Evolutionary conservation across 1,140 invertebrate species (phyloP), one percentile per base, ranked within the genome.

Genomic region (Condylostylus longicornis): DNA sequence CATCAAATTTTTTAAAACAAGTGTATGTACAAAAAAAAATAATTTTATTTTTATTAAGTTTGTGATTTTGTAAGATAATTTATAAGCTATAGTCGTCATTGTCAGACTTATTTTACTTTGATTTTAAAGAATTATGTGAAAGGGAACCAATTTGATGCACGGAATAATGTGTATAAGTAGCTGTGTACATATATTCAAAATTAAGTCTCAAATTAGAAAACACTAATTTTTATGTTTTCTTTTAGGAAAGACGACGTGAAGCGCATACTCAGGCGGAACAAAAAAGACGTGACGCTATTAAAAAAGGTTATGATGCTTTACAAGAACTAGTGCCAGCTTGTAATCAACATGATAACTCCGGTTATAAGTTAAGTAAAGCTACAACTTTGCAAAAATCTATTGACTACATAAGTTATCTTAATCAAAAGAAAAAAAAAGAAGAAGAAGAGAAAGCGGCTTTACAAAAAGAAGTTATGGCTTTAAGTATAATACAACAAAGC

Each of bases 191-290:
- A n/a, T n/a, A n/a, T n/a, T n/a, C n/a, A n/a, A n/a, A n/a, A n/a
- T n/a, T n/a, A n/a, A n/a, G n/a, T n/a, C n/a, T n/a, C n/a, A n/a
- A n/a, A n/a, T n/a, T n/a, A n/a, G n/a, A n/a, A n/a, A n/a, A n/a
- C n/a, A n/a, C n/a, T n/a, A n/a, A n/a, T n/a, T n/a, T n/a, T n/a
- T n/a, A n/a, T n/a, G n/a, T n/a, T n/a, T n/a, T n/a, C n/a, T n/a
- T n/a, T n/a, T n/a, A n/a, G n/a, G 91, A 97, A 50, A 65, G 90
- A 18, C 68, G 91, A 22, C 69, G 91, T 42, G 89, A 96, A 62
- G 91, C 91, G 6, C 91, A 97, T 56, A 97, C 91, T 1, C 87
- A 93, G 62, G 93, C 93, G 3, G 93, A 98, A 62, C 91, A 97
- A 61, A 97, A 96, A 61, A 69, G 93, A 43, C 70, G 91, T 55